Evolutionary conservation across 1,140 invertebrate species (phyloP).

Genomic region (Drosophila nigrodunni): DNA sequence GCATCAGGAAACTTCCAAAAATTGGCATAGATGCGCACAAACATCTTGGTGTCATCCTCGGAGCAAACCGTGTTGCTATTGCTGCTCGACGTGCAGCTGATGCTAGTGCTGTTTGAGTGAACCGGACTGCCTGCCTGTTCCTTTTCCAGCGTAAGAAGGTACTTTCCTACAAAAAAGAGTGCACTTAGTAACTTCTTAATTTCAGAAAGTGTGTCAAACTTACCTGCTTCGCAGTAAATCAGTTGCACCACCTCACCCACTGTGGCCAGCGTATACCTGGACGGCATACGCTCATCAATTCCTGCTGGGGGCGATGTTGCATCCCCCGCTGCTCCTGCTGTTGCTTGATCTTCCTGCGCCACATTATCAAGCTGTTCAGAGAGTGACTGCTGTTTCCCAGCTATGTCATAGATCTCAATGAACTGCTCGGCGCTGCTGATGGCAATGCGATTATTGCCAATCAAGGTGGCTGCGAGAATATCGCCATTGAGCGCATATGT

Average conservation of each 20-base stretch:
- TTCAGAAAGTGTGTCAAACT: constrained; percentile 3
- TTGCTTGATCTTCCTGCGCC: constrained; percentile 18
- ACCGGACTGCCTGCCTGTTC: constrained; percentile 79
- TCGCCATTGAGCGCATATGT: constrained; percentile 79
- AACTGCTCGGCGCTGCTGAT: constrained; percentile 82
- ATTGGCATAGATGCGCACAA: constrained; percentile 82
- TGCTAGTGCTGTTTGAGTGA: constrained; percentile 73
- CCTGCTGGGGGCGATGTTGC: constrained; percentile 21
- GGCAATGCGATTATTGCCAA: constrained; percentile 77
- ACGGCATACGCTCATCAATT: constrained; percentile 59
- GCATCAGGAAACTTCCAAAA: constrained; percentile 81
- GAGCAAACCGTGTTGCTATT: constrained; percentile 75
- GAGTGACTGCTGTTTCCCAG: constrained; percentile 57
- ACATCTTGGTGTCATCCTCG: constrained; percentile 82
- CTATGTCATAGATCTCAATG: constrained; percentile 82
- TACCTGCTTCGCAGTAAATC: constrained; percentile 79
- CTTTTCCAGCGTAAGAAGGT: constrained; percentile 76
- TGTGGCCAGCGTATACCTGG: constrained; percentile 72
- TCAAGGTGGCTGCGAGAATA: constrained; percentile 75
- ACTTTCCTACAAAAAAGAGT: constrained; percentile 60
- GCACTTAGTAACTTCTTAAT: background rate
- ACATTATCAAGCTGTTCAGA: constrained; percentile 28
- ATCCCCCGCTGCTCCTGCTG: constrained; percentile 2
- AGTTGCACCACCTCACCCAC: constrained; percentile 80
- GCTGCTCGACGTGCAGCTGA: constrained; percentile 81